Evolutionary conservation across 2,888 invertebrate genomes (phyloP).

Genomic region (Formica aserva): DNA sequence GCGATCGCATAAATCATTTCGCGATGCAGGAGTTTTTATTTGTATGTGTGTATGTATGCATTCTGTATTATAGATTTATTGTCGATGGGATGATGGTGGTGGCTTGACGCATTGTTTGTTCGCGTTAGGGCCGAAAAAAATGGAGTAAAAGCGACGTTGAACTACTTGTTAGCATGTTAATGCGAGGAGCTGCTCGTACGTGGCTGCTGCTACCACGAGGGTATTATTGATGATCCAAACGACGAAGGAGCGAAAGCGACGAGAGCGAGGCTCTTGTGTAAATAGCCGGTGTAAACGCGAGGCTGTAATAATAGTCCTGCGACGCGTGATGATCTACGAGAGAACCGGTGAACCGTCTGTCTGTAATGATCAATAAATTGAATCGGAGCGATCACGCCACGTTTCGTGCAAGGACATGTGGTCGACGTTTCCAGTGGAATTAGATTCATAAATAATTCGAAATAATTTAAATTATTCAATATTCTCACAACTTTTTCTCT

Average conservation of each 20-base stretch:
- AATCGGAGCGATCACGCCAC: not conserved
- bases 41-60: not conserved
- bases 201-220: not conserved
- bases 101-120: conserved; percentile 54
- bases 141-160: conserved; percentile 29
- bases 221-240: conserved; percentile 18
- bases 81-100: conserved; percentile 65
- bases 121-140: conserved; percentile 57
- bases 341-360: not conserved
- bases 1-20: conserved; percentile 19
- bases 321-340: conserved; percentile 18
- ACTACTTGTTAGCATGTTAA: conserved; percentile 50
- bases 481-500: not conserved
- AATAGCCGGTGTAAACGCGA: conserved; percentile 42
- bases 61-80: conserved; percentile 70
- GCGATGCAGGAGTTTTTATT: conserved; percentile 10
- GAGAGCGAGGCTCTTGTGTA: not conserved
- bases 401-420: not conserved
- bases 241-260: not conserved
- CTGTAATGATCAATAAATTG: conserved; percentile 20
- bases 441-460: not conserved
- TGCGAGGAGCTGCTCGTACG: not conserved
- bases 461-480: not conserved
- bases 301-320: conserved; percentile 25
- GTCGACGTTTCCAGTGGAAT: not conserved